These are phyloP conservation scores for Poicephalus meyeri DNA, from an alignment of 2,113 vertebrate species.

Conservation along the genomic window DNA sequence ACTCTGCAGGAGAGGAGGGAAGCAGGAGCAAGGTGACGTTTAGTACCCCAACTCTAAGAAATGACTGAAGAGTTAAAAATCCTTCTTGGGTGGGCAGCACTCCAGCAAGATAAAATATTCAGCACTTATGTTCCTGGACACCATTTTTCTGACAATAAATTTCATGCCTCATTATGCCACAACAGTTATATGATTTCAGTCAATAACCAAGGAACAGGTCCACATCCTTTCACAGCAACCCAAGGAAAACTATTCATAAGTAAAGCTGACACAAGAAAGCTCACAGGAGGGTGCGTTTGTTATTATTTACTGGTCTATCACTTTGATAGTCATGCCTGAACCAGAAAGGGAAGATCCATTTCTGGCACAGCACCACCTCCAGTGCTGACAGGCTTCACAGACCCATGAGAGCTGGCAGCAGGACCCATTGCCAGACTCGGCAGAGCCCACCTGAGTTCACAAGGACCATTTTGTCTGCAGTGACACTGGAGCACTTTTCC, in stretches of 20 bases:
- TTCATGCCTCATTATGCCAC: conserved; percentile 50
- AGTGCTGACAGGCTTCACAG: not conserved
- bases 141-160: conserved; percentile 52
- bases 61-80: not conserved
- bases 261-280: not conserved
- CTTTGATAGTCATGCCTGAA: not conserved
- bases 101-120: conserved; percentile 37
- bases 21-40: not conserved
- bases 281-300: not conserved
- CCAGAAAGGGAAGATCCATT: not conserved
- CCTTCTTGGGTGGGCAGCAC: not conserved
- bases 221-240: not conserved
- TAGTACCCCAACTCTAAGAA: not conserved
- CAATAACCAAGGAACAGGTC: conserved; percentile 6
- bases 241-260: not conserved
- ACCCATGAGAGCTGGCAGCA: not conserved
- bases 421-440: not conserved
- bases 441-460: not conserved
- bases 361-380: not conserved
- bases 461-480: not conserved
- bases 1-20: not conserved
- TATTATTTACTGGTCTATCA: not conserved
- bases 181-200: conserved; percentile 36
- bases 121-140: conserved; percentile 2
- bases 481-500: not conserved